Percentiles rank a stretch among this genome's conserved stretches.
These are phyloP conservation scores for Andrena hattorfiana DNA, from an alignment of 2,888 invertebrate genomes.

Conservation along the genomic window DNA sequence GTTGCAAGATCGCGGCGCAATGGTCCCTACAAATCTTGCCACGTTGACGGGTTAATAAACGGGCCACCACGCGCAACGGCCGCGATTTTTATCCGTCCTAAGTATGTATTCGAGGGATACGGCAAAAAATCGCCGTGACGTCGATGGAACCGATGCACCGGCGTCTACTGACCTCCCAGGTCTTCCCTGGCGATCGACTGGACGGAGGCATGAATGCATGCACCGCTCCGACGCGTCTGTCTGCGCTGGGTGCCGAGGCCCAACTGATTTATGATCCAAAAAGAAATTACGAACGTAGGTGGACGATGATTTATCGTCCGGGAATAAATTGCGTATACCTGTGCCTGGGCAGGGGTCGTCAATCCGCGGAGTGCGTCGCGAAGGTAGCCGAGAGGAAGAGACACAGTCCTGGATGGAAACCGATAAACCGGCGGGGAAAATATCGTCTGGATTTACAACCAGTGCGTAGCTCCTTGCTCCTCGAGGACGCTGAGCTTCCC, in stretches of 20 bases:
- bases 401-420: slow-evolving; percentile 23
- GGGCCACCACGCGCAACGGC: slow-evolving; percentile 16
- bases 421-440: slow-evolving; percentile 28
- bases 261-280: slow-evolving; percentile 77
- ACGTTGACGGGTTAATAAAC: slow-evolving; percentile 37
- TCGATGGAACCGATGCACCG: slow-evolving; percentile 34
- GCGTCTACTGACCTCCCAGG: slow-evolving; percentile 16
- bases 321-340: slow-evolving; percentile 78
- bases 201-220: background rate
- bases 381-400: slow-evolving; percentile 39
- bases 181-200: slow-evolving; percentile 9
- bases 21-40: background rate
- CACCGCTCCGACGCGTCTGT: slow-evolving; percentile 51
- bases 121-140: slow-evolving; percentile 30
- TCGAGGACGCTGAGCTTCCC: background rate
- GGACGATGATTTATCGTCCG: slow-evolving; percentile 79
- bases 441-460: slow-evolving; percentile 32
- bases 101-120: background rate
- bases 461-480: background rate
- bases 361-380: slow-evolving; percentile 41
- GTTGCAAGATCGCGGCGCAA: background rate
- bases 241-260: slow-evolving; percentile 55
- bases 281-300: slow-evolving; percentile 79
- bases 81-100: slow-evolving; percentile 18
- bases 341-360: slow-evolving; percentile 63